Percentiles rank a stretch among this genome's conserved stretches.
These are phyloP conservation scores for Paraescarpia echinospica DNA, from an alignment of 1,140 invertebrate species.

Conservation along the genomic window DNA sequence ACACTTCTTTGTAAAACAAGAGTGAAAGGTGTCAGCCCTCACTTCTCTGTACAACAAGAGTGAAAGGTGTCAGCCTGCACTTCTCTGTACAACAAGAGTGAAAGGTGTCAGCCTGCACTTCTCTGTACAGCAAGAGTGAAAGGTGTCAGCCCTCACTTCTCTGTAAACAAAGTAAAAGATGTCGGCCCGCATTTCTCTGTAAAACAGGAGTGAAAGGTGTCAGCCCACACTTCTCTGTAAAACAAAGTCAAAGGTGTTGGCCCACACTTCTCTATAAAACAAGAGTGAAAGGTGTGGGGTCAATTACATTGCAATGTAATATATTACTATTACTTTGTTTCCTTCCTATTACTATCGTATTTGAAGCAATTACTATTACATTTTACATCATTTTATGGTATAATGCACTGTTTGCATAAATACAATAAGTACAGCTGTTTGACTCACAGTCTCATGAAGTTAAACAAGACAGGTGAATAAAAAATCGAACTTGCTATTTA, in stretches of 20 bases:
- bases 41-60: background rate
- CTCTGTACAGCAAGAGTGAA: background rate
- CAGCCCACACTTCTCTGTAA: background rate
- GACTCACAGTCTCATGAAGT: too few relatives aligned
- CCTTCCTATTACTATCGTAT: too few relatives aligned
- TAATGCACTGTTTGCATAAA: too few relatives aligned
- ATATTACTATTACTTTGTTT: too few relatives aligned
- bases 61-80: conserved; percentile 50
- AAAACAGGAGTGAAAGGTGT: background rate
- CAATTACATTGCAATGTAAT: too few relatives aligned
- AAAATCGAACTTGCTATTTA: too few relatives aligned
- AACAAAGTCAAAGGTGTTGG: background rate
- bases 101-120: background rate
- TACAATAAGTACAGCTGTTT: too few relatives aligned
- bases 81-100: background rate
- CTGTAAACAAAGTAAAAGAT: conserved; percentile 40
- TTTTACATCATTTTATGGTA: too few relatives aligned
- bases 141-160: conserved; percentile 32
- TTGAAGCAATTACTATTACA: too few relatives aligned
- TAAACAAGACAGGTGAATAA: too few relatives aligned
- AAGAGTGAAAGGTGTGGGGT: conserved; percentile 13
- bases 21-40: background rate
- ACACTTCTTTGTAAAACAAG: conserved; percentile 31
- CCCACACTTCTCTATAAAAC: background rate
- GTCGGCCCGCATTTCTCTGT: conserved; percentile 18